phyloP scores from a whole-genome alignment of 2,888 invertebrate genomes.

The Balanococcus diminutus region DNA sequence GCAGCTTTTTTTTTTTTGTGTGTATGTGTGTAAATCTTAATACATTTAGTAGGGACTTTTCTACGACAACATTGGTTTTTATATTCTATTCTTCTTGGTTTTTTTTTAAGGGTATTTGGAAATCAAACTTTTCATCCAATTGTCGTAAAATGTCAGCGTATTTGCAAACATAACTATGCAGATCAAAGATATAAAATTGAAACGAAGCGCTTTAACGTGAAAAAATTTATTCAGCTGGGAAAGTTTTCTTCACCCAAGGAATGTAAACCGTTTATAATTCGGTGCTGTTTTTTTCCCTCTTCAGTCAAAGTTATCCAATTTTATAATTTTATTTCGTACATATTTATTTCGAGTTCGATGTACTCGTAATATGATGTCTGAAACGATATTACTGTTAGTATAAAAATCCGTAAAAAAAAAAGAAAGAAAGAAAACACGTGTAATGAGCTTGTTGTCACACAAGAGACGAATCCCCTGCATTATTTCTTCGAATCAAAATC shows the following conservation, averaged over 20 bases:
- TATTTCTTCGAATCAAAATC: no score
- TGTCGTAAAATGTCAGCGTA: constrained; percentile 23
- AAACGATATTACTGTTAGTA: no score
- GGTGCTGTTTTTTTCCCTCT: not conserved
- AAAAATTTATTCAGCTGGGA: constrained; percentile 13
- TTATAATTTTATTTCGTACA: not conserved
- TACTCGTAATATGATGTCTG: not conserved
- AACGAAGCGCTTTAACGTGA: not conserved
- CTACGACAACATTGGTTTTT: not conserved
- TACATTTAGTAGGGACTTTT: not conserved
- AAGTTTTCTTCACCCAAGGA: not conserved
- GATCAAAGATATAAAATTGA: constrained; percentile 19
- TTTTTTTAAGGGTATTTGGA: not conserved
- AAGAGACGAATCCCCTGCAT: no score
- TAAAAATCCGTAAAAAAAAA: no score
- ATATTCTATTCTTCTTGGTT: not conserved
- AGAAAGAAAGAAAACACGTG: no score
- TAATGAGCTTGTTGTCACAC: no score
- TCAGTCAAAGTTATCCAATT: not conserved
- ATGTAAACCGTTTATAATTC: not conserved
- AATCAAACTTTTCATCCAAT: constrained; percentile 17
- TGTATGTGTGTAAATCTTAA: not conserved
- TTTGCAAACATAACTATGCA: not conserved
- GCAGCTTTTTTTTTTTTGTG: not conserved
- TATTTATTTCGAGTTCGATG: not conserved